Evolutionary conservation across 2,113 vertebrate species (phyloP).

Genomic region (Alces alces): DNA sequence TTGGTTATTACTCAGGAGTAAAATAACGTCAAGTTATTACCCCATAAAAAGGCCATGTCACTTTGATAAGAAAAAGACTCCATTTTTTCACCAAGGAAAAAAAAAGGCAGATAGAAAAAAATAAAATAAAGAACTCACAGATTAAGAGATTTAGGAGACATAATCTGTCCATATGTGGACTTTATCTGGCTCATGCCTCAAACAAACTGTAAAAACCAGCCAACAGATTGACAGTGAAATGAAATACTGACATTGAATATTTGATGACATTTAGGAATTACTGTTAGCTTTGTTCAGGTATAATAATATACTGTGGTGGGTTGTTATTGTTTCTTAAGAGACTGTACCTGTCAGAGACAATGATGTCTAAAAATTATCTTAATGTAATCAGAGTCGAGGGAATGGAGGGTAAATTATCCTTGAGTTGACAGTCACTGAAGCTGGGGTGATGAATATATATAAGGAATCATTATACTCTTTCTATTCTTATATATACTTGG

Average conservation of each 20-base stretch:
- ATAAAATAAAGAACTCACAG: not conserved
- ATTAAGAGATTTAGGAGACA: not conserved
- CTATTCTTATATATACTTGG: not conserved
- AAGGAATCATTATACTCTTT: not conserved
- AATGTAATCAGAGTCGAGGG: not conserved
- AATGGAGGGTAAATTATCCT: not conserved
- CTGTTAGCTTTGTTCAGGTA: not conserved
- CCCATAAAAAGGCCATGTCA: not conserved
- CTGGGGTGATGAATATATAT: not conserved
- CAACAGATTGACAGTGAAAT: not conserved
- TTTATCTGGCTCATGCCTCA: not conserved
- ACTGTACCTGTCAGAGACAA: not conserved
- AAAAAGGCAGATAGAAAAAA: not conserved
- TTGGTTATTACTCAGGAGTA: not conserved
- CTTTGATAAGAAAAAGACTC: not conserved
- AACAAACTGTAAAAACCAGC: not conserved
- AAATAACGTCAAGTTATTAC: not conserved
- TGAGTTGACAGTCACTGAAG: not conserved
- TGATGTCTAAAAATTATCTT: not conserved
- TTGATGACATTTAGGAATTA: not conserved
- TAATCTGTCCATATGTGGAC: not conserved
- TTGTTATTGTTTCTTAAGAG: not conserved
- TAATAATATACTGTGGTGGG: not conserved
- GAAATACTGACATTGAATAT: not conserved
- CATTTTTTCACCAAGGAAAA: not conserved